Evolutionary conservation across 2,113 vertebrate genomes (phyloP), one percentile per base, ranked within the genome.

Genomic region (Telmatochromis sp.): DNA sequence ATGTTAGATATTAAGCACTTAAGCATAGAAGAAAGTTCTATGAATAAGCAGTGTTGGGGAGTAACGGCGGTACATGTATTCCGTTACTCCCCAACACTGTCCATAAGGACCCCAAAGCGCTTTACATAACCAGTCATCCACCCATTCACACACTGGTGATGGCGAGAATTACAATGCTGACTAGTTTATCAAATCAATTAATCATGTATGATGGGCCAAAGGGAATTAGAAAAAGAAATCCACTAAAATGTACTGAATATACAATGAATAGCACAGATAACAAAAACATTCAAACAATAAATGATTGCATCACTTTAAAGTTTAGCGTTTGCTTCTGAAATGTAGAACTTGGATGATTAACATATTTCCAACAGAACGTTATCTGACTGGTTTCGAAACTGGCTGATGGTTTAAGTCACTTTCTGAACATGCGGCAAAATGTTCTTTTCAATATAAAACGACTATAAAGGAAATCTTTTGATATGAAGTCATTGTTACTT

Each of bases 381-480:
- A 75, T 19, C 70, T 49, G 23, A 75, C 14, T 75, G 42, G 42
- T 75, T 47, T 47, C 0, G 2, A 75, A 75, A 75, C 68, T 75
- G 37, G 6, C 40, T 75, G 2, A 47, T 49, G 70, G 42, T 28
- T 28, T 47, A 28, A 75, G 42, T 75, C 70, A 19, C 23, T 12
- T 47, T 21, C 70, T 47, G 70, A 75, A 75, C 23, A 75, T 7
- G 42, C 3, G 6, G 1, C 3, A 75, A 47, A 75, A 75, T 47
- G 2, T 28, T 75, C 1, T 45, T 45, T 73, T 75, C 23, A 0
- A 2, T 45, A 47, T 45, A 47, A 7, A 7, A 75, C 2, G 1
- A 75, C 42, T 47, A 47, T 47, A 28, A 47, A 28, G 70, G 70
- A 75, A 75, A 75, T 47, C 14, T 19, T 70, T 70, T 70, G 35